Evolutionary conservation across 2,113 vertebrate species (phyloP), one percentile per base, ranked within the genome.

Genomic region (Lethenteron camtschaticum): DNA sequence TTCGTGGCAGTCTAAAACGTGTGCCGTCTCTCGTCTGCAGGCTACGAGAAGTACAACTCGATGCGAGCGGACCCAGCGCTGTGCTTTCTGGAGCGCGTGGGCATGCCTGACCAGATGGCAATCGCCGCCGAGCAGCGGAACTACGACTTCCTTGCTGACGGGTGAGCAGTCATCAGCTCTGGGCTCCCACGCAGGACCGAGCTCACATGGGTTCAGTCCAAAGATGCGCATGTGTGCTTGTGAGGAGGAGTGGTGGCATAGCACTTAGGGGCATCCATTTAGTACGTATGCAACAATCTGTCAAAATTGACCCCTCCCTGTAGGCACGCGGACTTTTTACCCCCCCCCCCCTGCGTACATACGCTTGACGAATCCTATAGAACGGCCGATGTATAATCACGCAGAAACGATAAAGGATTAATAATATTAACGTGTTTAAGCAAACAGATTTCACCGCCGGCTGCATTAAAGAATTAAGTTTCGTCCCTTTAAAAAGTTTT

Each of bases 41-140:
- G 94, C 76, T 99, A 99, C 80, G 94, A 99, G 78, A 99, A 96
- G 76, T 96, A 99, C 75, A 96, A 96, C 82, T 96, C 91, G 11
- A 85, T 99, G 71, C 83, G 94, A 74, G 91, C 87, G 73, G 94
- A 99, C 75, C 84, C 94, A 2, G 83, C 84, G 0, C 79, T 96
- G 66, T 90, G 88, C 79, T 99, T 96, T 78, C 79, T 99, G 78
- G 94, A 96, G 71, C 82, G 90, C 14, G 94, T 88, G 71, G 94
- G 94, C 14, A 86, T 90, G 75, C 94, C 94, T 2, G 91, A 99
- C 68, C 91, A 99, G 58, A 99, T 96, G 76, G 94, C 94, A 68
- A 94, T 99, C 55, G 94, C 94, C 72, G 94, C 94, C 0, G 94
- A 99, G 63, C 94, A 99, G 79, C 85, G 94, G 79, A 85, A 86